A percentile compares a stretch with the other conserved stretches of the same genome.
phyloP scores from a whole-genome alignment of 2,113 vertebrate genomes.

The Rhinopomastus cyanomelas region DNA sequence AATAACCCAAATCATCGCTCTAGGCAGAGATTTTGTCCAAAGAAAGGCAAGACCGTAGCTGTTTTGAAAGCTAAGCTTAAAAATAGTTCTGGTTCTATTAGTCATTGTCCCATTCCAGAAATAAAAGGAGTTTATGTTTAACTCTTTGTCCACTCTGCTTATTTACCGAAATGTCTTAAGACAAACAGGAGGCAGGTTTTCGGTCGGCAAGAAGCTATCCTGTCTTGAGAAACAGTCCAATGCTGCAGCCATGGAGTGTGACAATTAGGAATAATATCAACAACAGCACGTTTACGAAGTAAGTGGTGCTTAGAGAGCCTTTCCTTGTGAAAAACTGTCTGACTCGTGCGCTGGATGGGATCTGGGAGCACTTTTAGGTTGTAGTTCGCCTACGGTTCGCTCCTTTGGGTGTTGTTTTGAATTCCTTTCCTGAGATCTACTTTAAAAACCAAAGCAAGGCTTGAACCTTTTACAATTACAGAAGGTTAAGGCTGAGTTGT shows the following conservation, averaged over 20 bases:
- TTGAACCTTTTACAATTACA: background rate
- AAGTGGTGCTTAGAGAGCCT: background rate
- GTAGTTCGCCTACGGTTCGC: background rate
- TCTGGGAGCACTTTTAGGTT: background rate
- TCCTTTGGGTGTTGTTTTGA: background rate
- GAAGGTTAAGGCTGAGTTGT: background rate
- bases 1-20: slow-evolving; percentile 25
- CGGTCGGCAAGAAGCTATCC: background rate
- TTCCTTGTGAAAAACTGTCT: background rate
- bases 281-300: background rate
- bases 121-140: slow-evolving; percentile 48
- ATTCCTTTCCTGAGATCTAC: background rate
- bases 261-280: background rate
- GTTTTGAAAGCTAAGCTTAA: slow-evolving; percentile 57
- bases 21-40: slow-evolving; percentile 53
- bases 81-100: slow-evolving; percentile 62
- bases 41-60: slow-evolving; percentile 59
- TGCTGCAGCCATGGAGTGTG: background rate
- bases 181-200: background rate
- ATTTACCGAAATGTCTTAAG: background rate
- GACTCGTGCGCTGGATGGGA: background rate
- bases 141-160: slow-evolving; percentile 6
- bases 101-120: slow-evolving; percentile 50
- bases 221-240: background rate
- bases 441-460: background rate